Evolutionary conservation across 2,797 vertebrate species (phyloP), one percentile per base, ranked within the genome.

Genomic region (Phrynocephalus forsythii): DNA sequence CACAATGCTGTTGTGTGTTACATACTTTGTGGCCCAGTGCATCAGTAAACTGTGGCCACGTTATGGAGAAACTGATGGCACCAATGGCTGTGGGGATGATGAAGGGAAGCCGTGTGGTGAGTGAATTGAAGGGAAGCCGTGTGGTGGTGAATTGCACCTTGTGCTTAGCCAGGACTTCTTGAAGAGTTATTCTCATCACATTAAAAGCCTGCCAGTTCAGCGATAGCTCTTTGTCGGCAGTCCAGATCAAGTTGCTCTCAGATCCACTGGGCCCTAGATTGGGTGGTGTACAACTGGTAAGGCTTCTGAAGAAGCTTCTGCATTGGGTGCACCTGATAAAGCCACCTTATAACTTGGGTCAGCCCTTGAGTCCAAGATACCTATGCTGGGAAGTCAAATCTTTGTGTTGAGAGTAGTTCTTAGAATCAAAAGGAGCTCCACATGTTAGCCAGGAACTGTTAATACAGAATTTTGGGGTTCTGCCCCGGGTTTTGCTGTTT

Each of bases 21-120:
- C 0, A 0, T 1, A 0, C 75, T 20, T 0, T 1, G 13, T 95
- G 99, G 99, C 98, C 38, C 98, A 98, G 75, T 99, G 99, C 94
- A 99, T 99, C 95, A 99, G 98, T 96, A 99, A 98, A 94, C 98
- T 98, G 2, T 99, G 99, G 99, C 98, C 99, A 78, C 99, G 99
- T 0, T 99, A 99, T 0, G 98, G 99, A 0, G 98, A 99, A 97
- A 98, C 97, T 0, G 99, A 99, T 0, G 98, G 98, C 91, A 97
- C 95, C 0, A 97, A 99, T 0, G 98, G 99, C 93, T 99, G 99
- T 1, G 98, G 97, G 0, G 99, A 99, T 0, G 99, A 99, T 0
- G 99, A 99, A 96, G 97, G 97, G 67, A 98, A 98, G 88, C 98
- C 99, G 28, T 99, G 99, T 0, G 98, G 99, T 99, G 90, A 91